Conservation (phyloP, 1,140 invertebrate genomes). For the Microplitis mediator region DNA sequence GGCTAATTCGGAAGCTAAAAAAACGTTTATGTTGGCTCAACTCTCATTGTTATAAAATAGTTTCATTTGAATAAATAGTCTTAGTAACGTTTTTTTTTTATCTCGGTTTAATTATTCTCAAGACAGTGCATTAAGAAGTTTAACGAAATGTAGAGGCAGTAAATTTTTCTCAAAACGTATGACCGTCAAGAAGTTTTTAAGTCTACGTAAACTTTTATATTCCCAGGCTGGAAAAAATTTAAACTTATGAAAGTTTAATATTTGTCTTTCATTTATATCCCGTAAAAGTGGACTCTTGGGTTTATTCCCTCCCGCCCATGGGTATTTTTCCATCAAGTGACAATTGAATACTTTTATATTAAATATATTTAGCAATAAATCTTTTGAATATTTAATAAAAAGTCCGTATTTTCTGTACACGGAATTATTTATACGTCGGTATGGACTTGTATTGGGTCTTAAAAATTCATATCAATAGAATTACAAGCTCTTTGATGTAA, state of each 20-base stretch:
- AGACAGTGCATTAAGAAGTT: neutral
- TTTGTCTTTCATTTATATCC: slow-evolving; percentile 17
- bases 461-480: neutral
- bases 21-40: neutral
- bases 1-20: neutral
- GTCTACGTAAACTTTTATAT: slow-evolving; percentile 7
- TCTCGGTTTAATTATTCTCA: neutral
- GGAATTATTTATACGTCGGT: neutral
- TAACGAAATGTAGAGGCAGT: neutral
- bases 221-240: neutral
- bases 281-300: slow-evolving; percentile 15
- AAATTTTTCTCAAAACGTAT: slow-evolving; percentile 23
- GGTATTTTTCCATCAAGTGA: neutral
- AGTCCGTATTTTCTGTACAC: too few relatives aligned
- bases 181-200: slow-evolving; percentile 8
- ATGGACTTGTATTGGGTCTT: neutral
- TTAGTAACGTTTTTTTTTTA: neutral
- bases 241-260: slow-evolving; percentile 13
- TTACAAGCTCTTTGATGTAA: neutral
- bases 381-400: too few relatives aligned
- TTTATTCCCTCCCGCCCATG: neutral
- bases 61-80: neutral
- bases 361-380: too few relatives aligned
- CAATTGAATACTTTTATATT: neutral
- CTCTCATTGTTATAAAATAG: neutral